Evolutionary conservation across 2,888 invertebrate species (phyloP), one percentile per base, ranked within the genome.

Genomic region (Noctua janthe): DNA sequence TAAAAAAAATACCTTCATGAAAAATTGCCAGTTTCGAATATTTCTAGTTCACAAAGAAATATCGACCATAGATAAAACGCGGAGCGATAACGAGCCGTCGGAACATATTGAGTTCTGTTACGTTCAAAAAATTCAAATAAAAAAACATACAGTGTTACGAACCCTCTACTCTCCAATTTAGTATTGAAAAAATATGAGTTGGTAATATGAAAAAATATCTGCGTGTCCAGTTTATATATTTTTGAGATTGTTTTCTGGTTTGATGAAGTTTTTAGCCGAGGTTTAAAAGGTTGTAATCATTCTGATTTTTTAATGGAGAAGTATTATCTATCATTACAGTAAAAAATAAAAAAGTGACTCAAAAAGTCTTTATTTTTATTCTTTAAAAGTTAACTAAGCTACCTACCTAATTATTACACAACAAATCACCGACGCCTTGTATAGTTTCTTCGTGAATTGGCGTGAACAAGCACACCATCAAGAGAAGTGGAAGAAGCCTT

Each of bases 41-140:
- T 87, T 84, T 80, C 64, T 74, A 69, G 49, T 67, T 74, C 67
- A 81, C 77, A 83, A 86, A 82, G 82, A 82, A 80, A 82, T 78
- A 82, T 76, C 72, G 67, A 67, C 39, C 56, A 76, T 77, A 80
- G 78, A 74, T 74, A 72, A 74, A 87, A 77, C 70, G 74, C n/a
- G 64, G 11, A 70, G 4, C 75, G 71, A 82, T 87, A 87, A 88
- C 87, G 88, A 87, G 35, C 84, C 82, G 77, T 82, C 71, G 54
- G 75, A 76, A 71, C 70, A 80, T 82, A 90, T 91, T 74, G 76
- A 80, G 80, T 82, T 76, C 67, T n/a, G 59, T 43, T 62, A 70
- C 72, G 70, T n/a, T 64, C 29, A 75, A 86, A 87, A 88, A 72
- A 13, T 23, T 72, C 29, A 72, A 81, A 76, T 13, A 62, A 80